Evolutionary conservation across 2,888 invertebrate genomes (phyloP).

Genomic region (Stictocephala bisonia): DNA sequence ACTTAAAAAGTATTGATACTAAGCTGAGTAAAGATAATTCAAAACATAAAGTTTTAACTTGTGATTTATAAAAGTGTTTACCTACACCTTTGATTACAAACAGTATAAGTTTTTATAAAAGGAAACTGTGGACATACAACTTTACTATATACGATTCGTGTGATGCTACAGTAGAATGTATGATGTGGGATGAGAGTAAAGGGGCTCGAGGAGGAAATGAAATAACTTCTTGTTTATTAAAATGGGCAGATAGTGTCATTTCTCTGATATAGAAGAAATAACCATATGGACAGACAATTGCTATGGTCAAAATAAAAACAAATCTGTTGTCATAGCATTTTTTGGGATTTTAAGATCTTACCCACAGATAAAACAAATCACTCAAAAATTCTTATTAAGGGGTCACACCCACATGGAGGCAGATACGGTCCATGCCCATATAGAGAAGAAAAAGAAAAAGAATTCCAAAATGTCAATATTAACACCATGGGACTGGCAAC

Average conservation of each 20-base stretch:
- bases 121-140: slow-evolving; percentile 43
- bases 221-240: slow-evolving; percentile 55
- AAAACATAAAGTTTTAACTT: slow-evolving; percentile 32
- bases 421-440: slow-evolving; percentile 48
- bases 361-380: neutral
- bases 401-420: slow-evolving; percentile 46
- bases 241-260: neutral
- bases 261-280: neutral
- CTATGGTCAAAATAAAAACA: neutral
- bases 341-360: neutral
- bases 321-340: neutral
- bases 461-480: slow-evolving; percentile 37
- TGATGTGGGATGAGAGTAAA: slow-evolving; percentile 55
- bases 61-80: slow-evolving; percentile 42
- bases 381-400: neutral
- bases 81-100: slow-evolving; percentile 37
- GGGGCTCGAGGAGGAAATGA: slow-evolving; percentile 55
- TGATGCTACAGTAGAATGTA: slow-evolving; percentile 42
- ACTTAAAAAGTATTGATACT: slow-evolving; percentile 27
- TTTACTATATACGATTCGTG: slow-evolving; percentile 37
- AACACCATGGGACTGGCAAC: slow-evolving; percentile 38
- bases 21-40: neutral
- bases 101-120: slow-evolving; percentile 38
- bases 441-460: slow-evolving; percentile 48
- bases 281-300: neutral